Base-by-base conservation (phyloP, 2,113 vertebrate genomes). In the Mionectes macconnelli region DNA sequence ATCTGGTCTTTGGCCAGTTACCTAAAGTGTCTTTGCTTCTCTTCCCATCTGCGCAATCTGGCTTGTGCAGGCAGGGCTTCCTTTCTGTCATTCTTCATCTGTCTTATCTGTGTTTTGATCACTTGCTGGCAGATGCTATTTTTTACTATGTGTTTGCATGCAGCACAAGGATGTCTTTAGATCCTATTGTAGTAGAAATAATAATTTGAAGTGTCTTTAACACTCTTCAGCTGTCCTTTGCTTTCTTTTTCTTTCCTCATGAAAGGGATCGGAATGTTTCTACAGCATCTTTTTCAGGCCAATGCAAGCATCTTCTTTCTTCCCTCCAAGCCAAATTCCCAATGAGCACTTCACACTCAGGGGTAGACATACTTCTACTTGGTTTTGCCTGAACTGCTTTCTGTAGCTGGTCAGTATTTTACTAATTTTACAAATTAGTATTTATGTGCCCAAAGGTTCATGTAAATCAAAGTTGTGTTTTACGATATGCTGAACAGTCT, bases 81-180 rank as follows among this genome's bases (percentile, higher is more conserved):
- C 87, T 90, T 83, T 84, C 64, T 77, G 35, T 63, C 67, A 73
- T 92, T 90, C 40, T 90, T 95, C 53, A 60, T 93, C 60, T 24
- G 12, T 56, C 69, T 90, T 94, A 81, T 35, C 93, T 88, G 52
- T 14, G 1, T 31, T 92, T 74, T 19, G 44, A 72, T 75, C 60
- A 23, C 72, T 70, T 90, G 64, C 39, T 88, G 90, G 68, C 85
- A 86, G 88, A 80, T 73, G 39, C 68, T 94, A 1, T 73, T 91
- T 94, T 91, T 91, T 63, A 56, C 74, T 68, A 0, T 8, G 25
- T 50, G 39, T 80, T 91, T 18, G 1, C 0, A 0, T 53, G 30
- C 75, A 89, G 76, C 44, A 75, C 72, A 57, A 81, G 39, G 39
- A 56, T 70, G 30, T 87, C 33, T 86, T 52, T 52, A 84, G 49